Evolutionary conservation across 2,797 vertebrate species (phyloP).

Genomic region (Coilia nasus): DNA sequence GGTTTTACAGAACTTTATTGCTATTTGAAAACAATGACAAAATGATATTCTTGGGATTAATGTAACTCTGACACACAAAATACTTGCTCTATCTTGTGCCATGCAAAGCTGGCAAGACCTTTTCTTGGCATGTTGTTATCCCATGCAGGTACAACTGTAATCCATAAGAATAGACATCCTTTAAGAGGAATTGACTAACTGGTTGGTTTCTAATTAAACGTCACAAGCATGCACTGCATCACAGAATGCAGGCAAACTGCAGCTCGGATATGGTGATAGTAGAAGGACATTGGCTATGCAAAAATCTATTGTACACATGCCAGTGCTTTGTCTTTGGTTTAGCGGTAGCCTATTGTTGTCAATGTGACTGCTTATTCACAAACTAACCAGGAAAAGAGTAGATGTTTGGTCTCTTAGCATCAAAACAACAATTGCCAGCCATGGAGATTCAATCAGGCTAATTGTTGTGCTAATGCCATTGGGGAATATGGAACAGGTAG

Average conservation of each 20-base stretch:
- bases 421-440: background rate
- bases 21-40: too few species aligned
- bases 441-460: background rate
- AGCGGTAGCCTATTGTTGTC: background rate
- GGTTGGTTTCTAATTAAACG: conserved; percentile 53
- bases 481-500: conserved; percentile 21
- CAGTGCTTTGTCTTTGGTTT: background rate
- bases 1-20: too few species aligned
- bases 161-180: background rate
- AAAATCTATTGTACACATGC: background rate
- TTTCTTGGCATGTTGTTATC: background rate
- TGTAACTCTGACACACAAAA: too few species aligned
- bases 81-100: background rate
- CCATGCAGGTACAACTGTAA: background rate
- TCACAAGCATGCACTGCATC: conserved; percentile 46
- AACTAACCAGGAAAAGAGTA: background rate
- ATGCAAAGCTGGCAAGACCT: background rate
- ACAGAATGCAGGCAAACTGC: conserved; percentile 42
- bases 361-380: background rate
- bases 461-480: conserved; percentile 16
- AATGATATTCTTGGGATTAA: too few species aligned
- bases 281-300: background rate
- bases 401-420: background rate
- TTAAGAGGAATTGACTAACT: conserved; percentile 41
- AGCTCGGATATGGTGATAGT: conserved; percentile 2